Evolutionary conservation across 2,797 vertebrate genomes (phyloP).

Genomic region (Buceros bicornis): DNA sequence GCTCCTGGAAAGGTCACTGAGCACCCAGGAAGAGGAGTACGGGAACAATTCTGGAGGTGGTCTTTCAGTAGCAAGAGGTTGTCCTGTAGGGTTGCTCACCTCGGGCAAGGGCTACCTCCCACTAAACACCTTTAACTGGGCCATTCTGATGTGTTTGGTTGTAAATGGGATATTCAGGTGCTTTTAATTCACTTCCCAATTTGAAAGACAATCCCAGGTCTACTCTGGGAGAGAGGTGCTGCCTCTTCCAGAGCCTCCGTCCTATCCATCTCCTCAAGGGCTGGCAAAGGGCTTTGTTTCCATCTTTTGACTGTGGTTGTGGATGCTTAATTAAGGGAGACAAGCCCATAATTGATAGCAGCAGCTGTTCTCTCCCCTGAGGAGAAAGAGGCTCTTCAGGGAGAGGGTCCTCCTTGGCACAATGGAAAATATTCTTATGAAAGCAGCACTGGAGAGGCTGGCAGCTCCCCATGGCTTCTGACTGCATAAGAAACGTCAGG

Average conservation of each 20-base stretch:
- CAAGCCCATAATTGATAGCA: constrained; percentile 30
- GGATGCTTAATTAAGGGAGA: constrained; percentile 55
- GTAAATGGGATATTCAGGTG: background rate
- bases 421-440: background rate
- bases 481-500: background rate
- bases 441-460: background rate
- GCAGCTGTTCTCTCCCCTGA: constrained; percentile 45
- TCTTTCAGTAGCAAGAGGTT: background rate
- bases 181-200: background rate
- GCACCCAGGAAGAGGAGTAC: background rate
- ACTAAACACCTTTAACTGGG: background rate
- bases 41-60: background rate
- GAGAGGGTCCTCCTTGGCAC: background rate
- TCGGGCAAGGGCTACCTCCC: fast-evolving
- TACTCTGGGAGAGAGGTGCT: background rate
- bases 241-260: background rate
- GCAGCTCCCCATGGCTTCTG: background rate
- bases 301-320: background rate
- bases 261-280: background rate
- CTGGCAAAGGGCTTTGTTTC: constrained; percentile 44
- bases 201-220: background rate
- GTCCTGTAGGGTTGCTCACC: background rate
- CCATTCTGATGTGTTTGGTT: background rate
- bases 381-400: constrained; percentile 14
- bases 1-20: background rate